Evolutionary conservation across 1,140 invertebrate genomes (phyloP).

Genomic region (Hyphantria cunea): DNA sequence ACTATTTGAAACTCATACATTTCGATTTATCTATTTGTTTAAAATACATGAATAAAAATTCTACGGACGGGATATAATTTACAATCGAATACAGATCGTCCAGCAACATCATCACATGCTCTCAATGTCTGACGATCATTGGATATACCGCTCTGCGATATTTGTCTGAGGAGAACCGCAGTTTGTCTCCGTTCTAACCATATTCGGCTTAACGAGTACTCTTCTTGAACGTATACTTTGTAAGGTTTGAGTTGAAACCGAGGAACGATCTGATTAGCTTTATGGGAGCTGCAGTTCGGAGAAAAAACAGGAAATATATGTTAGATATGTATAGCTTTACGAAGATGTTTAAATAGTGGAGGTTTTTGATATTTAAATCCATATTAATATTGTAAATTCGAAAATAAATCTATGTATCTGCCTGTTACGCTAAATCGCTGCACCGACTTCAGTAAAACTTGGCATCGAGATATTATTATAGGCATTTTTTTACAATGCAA

Average conservation of each 20-base stretch:
- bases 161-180: slow-evolving; percentile 19
- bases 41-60: too few relatives aligned
- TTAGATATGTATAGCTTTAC: not conserved
- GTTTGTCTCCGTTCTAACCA: slow-evolving; percentile 25
- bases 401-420: too few relatives aligned
- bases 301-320: not conserved
- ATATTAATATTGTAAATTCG: too few relatives aligned
- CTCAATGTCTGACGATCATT: slow-evolving; percentile 27
- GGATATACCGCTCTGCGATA: slow-evolving; percentile 26
- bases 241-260: not conserved
- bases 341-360: not conserved
- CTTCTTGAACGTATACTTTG: not conserved
- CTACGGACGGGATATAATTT: not conserved
- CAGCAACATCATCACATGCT: not conserved
- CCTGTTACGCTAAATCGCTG: too few relatives aligned
- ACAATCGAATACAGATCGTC: not conserved
- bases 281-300: not conserved
- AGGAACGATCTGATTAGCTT: not conserved
- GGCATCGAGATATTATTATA: too few relatives aligned
- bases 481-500: too few relatives aligned
- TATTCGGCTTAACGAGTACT: slow-evolving; percentile 21
- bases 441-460: too few relatives aligned
- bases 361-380: too few relatives aligned
- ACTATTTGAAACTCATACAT: too few relatives aligned
- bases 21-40: too few relatives aligned